These are phyloP conservation scores for Passer domesticus DNA, from an alignment of 2,113 vertebrate species.

Conservation along the genomic window DNA sequence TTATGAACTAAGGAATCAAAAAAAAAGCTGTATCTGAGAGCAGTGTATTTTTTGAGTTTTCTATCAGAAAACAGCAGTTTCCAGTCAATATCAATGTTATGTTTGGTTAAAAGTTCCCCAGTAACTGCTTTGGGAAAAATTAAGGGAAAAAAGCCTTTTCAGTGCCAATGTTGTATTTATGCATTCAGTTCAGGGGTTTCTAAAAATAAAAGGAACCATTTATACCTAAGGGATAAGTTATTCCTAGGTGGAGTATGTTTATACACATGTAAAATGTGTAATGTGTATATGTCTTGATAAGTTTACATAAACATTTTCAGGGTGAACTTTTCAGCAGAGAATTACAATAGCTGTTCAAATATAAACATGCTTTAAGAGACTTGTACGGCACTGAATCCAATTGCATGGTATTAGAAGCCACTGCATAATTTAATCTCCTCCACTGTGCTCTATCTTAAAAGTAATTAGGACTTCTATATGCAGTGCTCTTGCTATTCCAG, in stretches of 20 bases:
- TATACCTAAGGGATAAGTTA: not conserved
- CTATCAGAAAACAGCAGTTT: not conserved
- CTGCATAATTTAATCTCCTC: constrained; percentile 32
- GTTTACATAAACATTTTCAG: not conserved
- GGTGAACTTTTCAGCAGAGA: not conserved
- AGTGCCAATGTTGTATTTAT: not conserved
- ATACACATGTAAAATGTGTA: not conserved
- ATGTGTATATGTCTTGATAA: not conserved
- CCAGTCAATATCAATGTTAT: not conserved
- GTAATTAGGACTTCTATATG: constrained; percentile 32
- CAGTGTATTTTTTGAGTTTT: not conserved
- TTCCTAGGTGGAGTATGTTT: not conserved
- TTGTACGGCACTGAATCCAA: not conserved
- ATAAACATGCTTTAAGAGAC: not conserved
- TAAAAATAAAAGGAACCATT: not conserved
- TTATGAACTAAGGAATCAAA: not conserved
- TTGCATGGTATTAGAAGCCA: not conserved
- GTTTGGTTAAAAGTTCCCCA: not conserved
- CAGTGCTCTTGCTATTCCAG: not conserved
- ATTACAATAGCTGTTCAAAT: not conserved
- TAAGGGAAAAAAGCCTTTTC: not conserved
- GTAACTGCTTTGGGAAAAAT: not conserved
- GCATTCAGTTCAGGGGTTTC: not conserved
- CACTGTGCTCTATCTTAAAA: not conserved
- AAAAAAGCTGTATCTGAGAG: not conserved